Percentiles rank a stretch among this genome's conserved stretches.
phyloP scores from a whole-genome alignment of 2,888 invertebrate species.

The Liposcelis brunnea region DNA sequence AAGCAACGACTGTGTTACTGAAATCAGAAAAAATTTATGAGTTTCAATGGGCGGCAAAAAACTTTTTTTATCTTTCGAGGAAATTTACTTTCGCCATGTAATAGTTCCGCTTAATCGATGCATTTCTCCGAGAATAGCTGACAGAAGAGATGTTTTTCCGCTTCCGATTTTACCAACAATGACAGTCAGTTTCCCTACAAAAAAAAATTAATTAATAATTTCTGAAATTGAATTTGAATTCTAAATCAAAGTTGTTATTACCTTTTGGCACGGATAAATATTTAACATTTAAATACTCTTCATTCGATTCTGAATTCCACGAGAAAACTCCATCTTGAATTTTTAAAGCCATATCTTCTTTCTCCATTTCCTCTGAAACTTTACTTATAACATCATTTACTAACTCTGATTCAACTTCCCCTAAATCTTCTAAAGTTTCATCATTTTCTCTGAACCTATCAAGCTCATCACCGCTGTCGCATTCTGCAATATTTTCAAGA shows the following conservation, averaged over 20 bases:
- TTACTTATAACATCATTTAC: slow-evolving; percentile 13
- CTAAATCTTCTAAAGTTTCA: slow-evolving; percentile 15
- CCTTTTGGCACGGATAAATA: slow-evolving; percentile 15
- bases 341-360: slow-evolving; percentile 21
- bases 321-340: slow-evolving; percentile 24
- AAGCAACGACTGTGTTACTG: slow-evolving; percentile 44
- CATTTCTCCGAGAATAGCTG: slow-evolving; percentile 67
- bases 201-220: too few species aligned
- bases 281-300: slow-evolving; percentile 1
- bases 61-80: slow-evolving; percentile 10
- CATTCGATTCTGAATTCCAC: slow-evolving; percentile 16
- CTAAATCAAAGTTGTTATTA: too few species aligned
- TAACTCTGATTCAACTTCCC: slow-evolving; percentile 17
- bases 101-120: slow-evolving; percentile 44
- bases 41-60: slow-evolving; percentile 8
- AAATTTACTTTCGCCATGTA: slow-evolving; percentile 40
- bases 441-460: not conserved
- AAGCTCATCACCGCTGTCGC: slow-evolving; percentile 12
- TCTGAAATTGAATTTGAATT: too few species aligned
- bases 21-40: slow-evolving; percentile 12
- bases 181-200: slow-evolving; percentile 45
- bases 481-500: slow-evolving; percentile 15
- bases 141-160: slow-evolving; percentile 62
- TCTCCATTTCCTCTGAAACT: too few species aligned
- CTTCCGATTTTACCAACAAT: slow-evolving; percentile 66